Evolutionary conservation across 2,797 vertebrate genomes (phyloP).

Genomic region (Cynopterus sphinx): DNA sequence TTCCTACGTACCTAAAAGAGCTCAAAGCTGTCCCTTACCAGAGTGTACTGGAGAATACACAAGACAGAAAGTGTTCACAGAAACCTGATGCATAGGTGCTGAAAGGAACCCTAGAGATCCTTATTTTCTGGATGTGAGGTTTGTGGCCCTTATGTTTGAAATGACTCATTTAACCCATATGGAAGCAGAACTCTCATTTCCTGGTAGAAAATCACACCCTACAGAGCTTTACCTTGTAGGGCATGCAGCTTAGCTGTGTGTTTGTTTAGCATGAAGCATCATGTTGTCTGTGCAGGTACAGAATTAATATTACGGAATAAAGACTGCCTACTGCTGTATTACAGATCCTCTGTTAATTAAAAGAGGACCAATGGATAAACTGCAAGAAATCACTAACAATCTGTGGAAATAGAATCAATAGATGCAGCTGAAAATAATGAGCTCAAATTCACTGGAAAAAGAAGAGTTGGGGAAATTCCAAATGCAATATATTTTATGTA

Average conservation of each 20-base stretch:
- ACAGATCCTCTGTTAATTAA: constrained; percentile 75
- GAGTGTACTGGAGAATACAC: neutral
- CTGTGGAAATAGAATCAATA: constrained; percentile 62
- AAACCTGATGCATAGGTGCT: neutral
- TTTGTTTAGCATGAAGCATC: neutral
- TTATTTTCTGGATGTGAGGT: neutral
- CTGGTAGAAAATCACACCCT: neutral
- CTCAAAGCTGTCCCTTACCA: neutral
- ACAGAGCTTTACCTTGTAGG: neutral
- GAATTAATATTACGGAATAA: constrained; percentile 69
- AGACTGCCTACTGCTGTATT: constrained; percentile 40
- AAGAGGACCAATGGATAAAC: constrained; percentile 68
- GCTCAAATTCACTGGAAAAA: constrained; percentile 66
- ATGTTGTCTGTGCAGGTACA: neutral
- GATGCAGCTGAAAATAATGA: constrained; percentile 69
- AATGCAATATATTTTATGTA: constrained; percentile 67
- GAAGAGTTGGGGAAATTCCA: constrained; percentile 52
- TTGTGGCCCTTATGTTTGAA: neutral
- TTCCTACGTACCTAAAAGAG: neutral
- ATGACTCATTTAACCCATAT: neutral
- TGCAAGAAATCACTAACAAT: constrained; percentile 72
- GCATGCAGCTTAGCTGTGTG: neutral
- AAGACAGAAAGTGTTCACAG: neutral
- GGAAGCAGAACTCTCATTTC: neutral
- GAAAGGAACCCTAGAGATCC: neutral